Evolutionary conservation across 1,140 invertebrate species (phyloP).

Genomic region (Magallana gigas): DNA sequence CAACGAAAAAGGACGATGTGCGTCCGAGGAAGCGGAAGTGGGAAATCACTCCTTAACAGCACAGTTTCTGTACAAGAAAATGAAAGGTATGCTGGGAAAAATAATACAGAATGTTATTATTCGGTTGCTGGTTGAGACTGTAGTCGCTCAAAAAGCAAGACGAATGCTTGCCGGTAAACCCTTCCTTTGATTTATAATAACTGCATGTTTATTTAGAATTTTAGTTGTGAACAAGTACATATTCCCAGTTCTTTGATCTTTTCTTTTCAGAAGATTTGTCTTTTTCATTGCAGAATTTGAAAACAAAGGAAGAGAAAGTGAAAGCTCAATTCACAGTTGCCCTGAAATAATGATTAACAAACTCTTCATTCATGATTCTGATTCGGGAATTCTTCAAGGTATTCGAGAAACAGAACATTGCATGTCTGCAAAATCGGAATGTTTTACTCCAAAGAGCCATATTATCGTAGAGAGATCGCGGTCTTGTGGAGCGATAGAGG

Average conservation of each 20-base stretch:
- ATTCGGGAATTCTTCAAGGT: too few relatives aligned
- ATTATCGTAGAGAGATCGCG: not conserved
- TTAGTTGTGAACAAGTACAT: too few relatives aligned
- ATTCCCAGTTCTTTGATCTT: too few relatives aligned
- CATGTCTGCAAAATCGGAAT: not conserved
- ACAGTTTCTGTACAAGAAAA: conserved; percentile 11
- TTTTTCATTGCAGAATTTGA: not conserved
- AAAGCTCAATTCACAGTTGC: conserved; percentile 1
- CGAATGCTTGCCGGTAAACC: too few relatives aligned
- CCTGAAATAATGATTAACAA: not conserved
- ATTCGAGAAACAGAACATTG: not conserved
- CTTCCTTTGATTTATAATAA: too few relatives aligned
- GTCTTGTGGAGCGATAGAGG: not conserved
- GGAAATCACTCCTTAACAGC: conserved; percentile 46
- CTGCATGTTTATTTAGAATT: too few relatives aligned
- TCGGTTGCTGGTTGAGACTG: too few relatives aligned
- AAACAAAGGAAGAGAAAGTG: not conserved
- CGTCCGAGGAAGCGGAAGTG: conserved; percentile 61
- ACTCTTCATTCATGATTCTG: not conserved
- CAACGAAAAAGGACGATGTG: conserved; percentile 64
- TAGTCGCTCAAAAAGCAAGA: too few relatives aligned
- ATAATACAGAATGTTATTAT: too few relatives aligned
- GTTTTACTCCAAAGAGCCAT: not conserved
- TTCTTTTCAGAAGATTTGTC: too few relatives aligned
- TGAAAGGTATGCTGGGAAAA: conserved; percentile 2